Evolutionary conservation across 2,797 vertebrate species (phyloP).

Genomic region (Lophotriccus pileatus): DNA sequence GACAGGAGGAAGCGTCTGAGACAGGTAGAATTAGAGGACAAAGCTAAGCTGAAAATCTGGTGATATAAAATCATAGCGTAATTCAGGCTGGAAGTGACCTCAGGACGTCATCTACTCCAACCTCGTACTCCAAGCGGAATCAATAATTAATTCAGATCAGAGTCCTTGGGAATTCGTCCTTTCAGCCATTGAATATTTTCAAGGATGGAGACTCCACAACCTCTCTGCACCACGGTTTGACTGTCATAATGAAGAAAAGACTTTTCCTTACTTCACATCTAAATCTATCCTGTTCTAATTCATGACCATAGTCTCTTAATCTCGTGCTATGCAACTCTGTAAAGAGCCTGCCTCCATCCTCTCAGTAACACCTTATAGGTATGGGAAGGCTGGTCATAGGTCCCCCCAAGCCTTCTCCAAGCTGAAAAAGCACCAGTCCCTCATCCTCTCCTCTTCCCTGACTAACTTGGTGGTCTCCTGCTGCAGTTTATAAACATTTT

Average conservation of each 20-base stretch:
- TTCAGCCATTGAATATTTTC: neutral
- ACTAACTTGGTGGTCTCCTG: neutral
- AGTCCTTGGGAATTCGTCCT: neutral
- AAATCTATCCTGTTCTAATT: neutral
- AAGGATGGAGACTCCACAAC: neutral
- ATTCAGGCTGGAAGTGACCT: neutral
- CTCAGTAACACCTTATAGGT: neutral
- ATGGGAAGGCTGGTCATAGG: neutral
- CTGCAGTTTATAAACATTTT: neutral
- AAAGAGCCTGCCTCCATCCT: neutral
- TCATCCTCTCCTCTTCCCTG: neutral
- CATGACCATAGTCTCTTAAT: neutral
- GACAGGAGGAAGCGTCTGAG: neutral
- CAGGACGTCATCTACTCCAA: neutral
- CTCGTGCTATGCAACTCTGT: neutral
- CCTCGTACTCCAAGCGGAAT: neutral
- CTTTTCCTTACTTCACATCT: neutral
- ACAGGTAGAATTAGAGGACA: neutral
- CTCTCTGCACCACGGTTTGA: neutral
- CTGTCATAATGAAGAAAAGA: neutral
- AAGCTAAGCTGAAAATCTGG: neutral
- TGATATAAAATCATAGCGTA: neutral
- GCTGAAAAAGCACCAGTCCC: neutral
- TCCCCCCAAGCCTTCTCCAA: neutral
- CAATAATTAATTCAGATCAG: neutral